A percentile compares a stretch with the other conserved stretches of the same genome.
These are phyloP conservation scores for Salpingus planirostris DNA, from an alignment of 2,888 invertebrate species.

Conservation along the genomic window DNA sequence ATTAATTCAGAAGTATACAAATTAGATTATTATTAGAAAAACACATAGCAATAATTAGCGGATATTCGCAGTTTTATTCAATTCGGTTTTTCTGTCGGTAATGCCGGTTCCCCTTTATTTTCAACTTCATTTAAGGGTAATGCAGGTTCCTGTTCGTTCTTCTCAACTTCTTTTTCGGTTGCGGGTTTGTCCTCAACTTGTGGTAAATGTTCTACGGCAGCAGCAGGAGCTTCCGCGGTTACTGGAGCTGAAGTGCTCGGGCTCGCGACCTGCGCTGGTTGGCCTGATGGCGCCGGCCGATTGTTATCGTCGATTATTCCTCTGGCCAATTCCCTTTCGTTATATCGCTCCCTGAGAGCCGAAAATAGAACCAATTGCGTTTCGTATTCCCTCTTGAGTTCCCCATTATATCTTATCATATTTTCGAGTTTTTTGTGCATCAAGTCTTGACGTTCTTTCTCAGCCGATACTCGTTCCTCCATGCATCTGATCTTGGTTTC, in stretches of 20 bases:
- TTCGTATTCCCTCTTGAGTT: slow-evolving; percentile 69
- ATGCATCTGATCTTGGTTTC: slow-evolving; percentile 56
- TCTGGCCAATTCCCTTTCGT: slow-evolving; percentile 33
- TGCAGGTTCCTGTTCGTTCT: too few relatives aligned
- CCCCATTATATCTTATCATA: slow-evolving; percentile 64
- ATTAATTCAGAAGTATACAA: too few relatives aligned
- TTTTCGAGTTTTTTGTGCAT: slow-evolving; percentile 62
- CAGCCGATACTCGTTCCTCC: slow-evolving; percentile 60
- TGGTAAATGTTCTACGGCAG: too few relatives aligned
- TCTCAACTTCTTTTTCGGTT: too few relatives aligned
- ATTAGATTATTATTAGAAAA: too few relatives aligned
- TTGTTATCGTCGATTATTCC: slow-evolving; percentile 22
- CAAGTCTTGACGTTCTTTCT: slow-evolving; percentile 60
- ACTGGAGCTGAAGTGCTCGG: background rate
- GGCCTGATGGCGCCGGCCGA: background rate
- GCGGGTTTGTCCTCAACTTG: too few relatives aligned
- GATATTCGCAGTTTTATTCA: slow-evolving; percentile 1
- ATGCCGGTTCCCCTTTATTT: too few relatives aligned
- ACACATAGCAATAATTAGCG: too few relatives aligned
- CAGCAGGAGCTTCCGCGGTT: slow-evolving; percentile 1
- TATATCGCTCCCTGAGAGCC: slow-evolving; percentile 40
- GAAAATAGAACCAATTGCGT: slow-evolving; percentile 66
- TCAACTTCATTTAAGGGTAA: too few relatives aligned
- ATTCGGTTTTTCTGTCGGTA: background rate
- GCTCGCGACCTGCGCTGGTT: background rate